Conservation (phyloP, 2,113 vertebrate species). For the Otis tarda region DNA sequence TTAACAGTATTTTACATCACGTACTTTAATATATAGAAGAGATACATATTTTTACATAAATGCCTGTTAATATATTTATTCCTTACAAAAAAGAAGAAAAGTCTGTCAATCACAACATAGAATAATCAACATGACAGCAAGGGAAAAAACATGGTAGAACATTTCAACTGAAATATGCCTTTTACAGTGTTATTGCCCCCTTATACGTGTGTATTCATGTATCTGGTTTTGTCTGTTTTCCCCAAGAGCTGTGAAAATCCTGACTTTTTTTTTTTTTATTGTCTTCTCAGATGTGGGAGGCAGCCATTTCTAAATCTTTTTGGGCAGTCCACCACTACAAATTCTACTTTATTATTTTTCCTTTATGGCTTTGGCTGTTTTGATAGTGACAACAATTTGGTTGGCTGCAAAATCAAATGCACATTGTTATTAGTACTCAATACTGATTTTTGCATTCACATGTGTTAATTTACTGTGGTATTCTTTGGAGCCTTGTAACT, state of each 20-base stretch:
- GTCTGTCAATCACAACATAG: background rate
- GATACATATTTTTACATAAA: background rate
- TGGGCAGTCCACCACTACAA: background rate
- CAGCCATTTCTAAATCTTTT: background rate
- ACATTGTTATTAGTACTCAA: slow-evolving; percentile 11
- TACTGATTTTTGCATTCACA: slow-evolving; percentile 32
- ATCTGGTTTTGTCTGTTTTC: background rate
- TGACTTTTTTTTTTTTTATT: background rate
- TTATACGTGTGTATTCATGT: background rate
- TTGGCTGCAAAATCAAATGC: slow-evolving; percentile 31
- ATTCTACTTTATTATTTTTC: slow-evolving; percentile 9
- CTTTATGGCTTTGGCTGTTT: slow-evolving; percentile 18
- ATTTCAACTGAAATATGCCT: background rate
- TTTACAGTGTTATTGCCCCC: background rate
- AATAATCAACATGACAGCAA: background rate
- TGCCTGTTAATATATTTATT: background rate
- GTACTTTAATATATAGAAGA: background rate
- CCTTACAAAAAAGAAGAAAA: background rate
- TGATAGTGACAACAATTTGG: slow-evolving; percentile 10
- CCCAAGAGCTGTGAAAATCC: background rate
- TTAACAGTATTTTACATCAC: background rate
- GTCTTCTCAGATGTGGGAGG: background rate
- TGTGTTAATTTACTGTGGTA: slow-evolving; percentile 35
- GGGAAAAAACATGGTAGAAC: background rate
- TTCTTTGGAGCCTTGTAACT: slow-evolving; percentile 49